phyloP scores from a whole-genome alignment of 2,888 invertebrate genomes.

The Clepsis dumicolana region DNA sequence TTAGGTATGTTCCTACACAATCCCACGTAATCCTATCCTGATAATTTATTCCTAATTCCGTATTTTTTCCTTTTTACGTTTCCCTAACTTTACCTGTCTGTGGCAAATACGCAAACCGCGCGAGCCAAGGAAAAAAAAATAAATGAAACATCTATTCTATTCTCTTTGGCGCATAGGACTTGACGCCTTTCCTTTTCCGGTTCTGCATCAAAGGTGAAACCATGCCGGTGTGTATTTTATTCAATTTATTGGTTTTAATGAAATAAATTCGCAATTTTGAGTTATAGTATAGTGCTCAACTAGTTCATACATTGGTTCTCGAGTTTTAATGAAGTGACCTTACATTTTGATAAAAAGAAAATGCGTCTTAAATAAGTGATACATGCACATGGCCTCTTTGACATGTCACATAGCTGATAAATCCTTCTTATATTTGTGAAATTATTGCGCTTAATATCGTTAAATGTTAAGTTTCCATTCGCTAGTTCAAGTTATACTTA shows the following conservation, averaged over 20 bases:
- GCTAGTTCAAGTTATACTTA: slow-evolving; percentile 38
- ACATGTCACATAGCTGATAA: slow-evolving; percentile 62
- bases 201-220: slow-evolving; percentile 86
- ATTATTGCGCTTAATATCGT: neutral
- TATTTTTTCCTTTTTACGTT: too few species aligned
- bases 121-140: too few species aligned
- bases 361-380: slow-evolving; percentile 62
- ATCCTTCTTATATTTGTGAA: slow-evolving; percentile 8
- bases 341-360: slow-evolving; percentile 46
- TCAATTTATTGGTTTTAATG: slow-evolving; percentile 61
- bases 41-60: too few species aligned
- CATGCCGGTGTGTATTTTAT: slow-evolving; percentile 86
- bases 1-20: too few species aligned
- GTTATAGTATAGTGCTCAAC: slow-evolving; percentile 56
- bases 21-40: too few species aligned
- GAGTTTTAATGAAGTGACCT: slow-evolving; percentile 48
- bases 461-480: neutral
- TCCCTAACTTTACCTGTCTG: too few species aligned
- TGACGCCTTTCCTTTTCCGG: slow-evolving; percentile 85
- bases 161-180: slow-evolving; percentile 67
- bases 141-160: slow-evolving; percentile 49
- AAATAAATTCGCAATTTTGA: slow-evolving; percentile 56
- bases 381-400: slow-evolving; percentile 85
- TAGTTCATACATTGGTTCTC: slow-evolving; percentile 50
- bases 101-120: too few species aligned